Evolutionary conservation across 2,888 invertebrate genomes (phyloP).

Genomic region (Phorcus lineatus): DNA sequence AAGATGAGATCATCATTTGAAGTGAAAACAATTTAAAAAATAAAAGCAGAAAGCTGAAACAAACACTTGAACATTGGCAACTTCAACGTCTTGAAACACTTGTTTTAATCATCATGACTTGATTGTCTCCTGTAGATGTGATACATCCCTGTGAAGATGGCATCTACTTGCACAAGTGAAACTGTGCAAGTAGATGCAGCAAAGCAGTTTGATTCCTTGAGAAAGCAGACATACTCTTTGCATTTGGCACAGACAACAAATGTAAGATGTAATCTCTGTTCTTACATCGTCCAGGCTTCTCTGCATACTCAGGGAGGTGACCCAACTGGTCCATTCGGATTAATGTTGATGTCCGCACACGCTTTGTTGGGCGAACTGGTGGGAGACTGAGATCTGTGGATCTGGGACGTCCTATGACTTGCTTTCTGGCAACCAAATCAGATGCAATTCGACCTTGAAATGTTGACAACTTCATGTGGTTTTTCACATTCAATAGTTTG

Average conservation of each 20-base stretch:
- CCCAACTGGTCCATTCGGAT: slow-evolving; percentile 24
- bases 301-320: neutral
- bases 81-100: too few species aligned
- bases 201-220: too few species aligned
- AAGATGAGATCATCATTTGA: too few species aligned
- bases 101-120: too few species aligned
- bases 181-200: too few species aligned
- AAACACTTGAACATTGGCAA: too few species aligned
- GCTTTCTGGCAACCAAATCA: neutral
- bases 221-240: slow-evolving; percentile 18
- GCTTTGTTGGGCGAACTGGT: neutral
- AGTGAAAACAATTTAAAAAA: too few species aligned
- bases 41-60: too few species aligned
- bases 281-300: slow-evolving; percentile 24
- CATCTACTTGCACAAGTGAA: slow-evolving; percentile 3
- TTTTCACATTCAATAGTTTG: slow-evolving; percentile 23
- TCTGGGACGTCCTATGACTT: neutral
- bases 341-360: slow-evolving; percentile 5
- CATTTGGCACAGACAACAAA: slow-evolving; percentile 27
- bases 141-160: too few species aligned
- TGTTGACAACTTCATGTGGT: slow-evolving; percentile 30
- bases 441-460: slow-evolving; percentile 27
- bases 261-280: neutral
- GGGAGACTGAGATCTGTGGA: neutral
- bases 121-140: too few species aligned